Percentiles rank a stretch among this genome's conserved stretches.
These are phyloP conservation scores for Egretta garzetta DNA, from an alignment of 2,113 vertebrate genomes.

Conservation along the genomic window DNA sequence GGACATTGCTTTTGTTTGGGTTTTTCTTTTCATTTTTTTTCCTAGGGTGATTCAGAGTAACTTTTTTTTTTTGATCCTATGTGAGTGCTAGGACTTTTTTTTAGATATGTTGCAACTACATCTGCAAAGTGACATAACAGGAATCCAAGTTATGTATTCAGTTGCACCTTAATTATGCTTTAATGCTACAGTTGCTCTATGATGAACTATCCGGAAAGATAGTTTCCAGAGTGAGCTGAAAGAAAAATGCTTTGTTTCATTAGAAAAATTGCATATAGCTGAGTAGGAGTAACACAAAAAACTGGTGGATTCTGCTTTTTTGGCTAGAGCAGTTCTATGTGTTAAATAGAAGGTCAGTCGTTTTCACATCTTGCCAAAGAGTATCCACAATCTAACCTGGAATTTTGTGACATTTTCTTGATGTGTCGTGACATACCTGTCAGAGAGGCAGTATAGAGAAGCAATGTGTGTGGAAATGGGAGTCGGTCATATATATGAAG, in stretches of 20 bases:
- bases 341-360: background rate
- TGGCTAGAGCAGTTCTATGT: background rate
- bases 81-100: background rate
- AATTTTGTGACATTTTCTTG: background rate
- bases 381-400: background rate
- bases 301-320: background rate
- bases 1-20: background rate
- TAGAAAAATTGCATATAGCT: background rate
- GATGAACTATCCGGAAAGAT: background rate
- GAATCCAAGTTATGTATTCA: background rate
- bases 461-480: fast-evolving
- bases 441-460: background rate
- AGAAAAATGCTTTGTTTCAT: background rate
- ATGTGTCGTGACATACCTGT: background rate
- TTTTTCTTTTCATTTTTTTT: background rate
- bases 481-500: background rate
- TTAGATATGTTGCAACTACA: background rate
- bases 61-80: background rate
- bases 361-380: background rate
- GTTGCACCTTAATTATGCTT: background rate
- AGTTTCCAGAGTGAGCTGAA: background rate
- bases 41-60: background rate
- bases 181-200: background rate
- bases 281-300: background rate
- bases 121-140: background rate